A percentile compares a stretch with the other conserved stretches of the same genome.
Evolutionary conservation across 2,888 invertebrate genomes (phyloP).

Genomic region (Physocephala rufipes): DNA sequence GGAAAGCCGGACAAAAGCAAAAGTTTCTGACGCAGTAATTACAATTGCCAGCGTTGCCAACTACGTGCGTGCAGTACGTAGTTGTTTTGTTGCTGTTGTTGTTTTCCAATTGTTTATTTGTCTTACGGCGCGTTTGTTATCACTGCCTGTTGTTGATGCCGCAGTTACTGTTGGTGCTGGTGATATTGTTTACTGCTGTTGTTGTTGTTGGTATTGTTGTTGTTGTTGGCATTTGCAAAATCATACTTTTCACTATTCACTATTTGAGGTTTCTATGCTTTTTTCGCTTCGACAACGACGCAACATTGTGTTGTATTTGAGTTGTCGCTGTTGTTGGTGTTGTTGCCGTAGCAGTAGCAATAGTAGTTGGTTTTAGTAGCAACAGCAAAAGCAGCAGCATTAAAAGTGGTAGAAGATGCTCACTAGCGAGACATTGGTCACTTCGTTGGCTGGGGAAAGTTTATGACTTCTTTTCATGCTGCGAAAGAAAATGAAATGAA

Average conservation of each 20-base stretch:
- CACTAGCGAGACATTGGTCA: background rate
- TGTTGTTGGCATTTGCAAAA: background rate
- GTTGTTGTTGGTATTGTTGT: background rate
- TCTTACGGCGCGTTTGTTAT: too few relatives aligned
- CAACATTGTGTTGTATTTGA: too few relatives aligned
- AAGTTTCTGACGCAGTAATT: conserved; percentile 34
- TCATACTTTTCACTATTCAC: conserved; percentile 8
- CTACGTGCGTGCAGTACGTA: conserved; percentile 45
- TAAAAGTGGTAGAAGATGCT: background rate
- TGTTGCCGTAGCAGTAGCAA: conserved; percentile 4
- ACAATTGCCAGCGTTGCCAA: conserved; percentile 50
- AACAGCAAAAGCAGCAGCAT: conserved; percentile 11
- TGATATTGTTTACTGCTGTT: background rate
- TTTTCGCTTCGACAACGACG: conserved; percentile 11
- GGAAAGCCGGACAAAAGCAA: background rate
- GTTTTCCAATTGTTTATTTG: too few relatives aligned
- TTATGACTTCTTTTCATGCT: background rate
- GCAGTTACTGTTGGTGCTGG: background rate
- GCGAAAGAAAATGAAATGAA: background rate
- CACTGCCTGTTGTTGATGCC: conserved; percentile 4
- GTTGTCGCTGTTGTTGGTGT: conserved; percentile 7
- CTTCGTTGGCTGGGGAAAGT: background rate
- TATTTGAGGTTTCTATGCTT: too few relatives aligned
- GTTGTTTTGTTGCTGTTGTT: background rate
- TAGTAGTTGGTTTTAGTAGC: too few relatives aligned